Evolutionary conservation across 1,140 invertebrate species (phyloP), one percentile per base, ranked within the genome.

Genomic region (Drosophila busckii): DNA sequence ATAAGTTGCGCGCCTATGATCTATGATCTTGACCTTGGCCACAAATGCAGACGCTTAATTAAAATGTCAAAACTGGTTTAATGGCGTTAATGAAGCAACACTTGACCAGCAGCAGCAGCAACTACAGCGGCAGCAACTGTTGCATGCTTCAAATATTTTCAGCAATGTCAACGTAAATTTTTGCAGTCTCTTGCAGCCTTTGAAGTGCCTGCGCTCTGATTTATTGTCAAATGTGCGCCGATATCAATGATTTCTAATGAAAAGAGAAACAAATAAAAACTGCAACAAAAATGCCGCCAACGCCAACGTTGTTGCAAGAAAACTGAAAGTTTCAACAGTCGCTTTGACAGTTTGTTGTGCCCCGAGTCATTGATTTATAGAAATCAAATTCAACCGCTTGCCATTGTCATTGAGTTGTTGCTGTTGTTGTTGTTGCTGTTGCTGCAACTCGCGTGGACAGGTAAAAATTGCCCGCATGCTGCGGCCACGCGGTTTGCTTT

Each of bases 21-120:
- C 71, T 78, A 78, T 80, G 73, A 76, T 76, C 71, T 53, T 73
- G 71, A 78, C 71, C 71, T 73, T 78, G 73, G 60, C 26, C 61
- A 65, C 54, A 48, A 66, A 53, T 40, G 70, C 61, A 37, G 41
- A 61, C 48, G 64, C 80, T 84, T 86, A 86, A 86, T 86, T 86
- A 86, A 86, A 86, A 86, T 86, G 84, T 86, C 84, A 86, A 84
- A 86, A 86, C 78, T 71, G 84, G 84, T 86, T 86, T 86, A 86
- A 86, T 86, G 63, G 73, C 73, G 78, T 60, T 86, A 86, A 86
- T 86, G 78, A 86, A 83, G 70, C 37, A 64, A 71, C 73, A 80
- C 50, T 46, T 40, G 50, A 41, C 9, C 45, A 40, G 28, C 1
- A n/a, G n/a, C n/a, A n/a, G n/a, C n/a, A n/a, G n/a, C n/a, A n/a